Conservation (phyloP, 2,888 invertebrate species). For the Noctua janthe region DNA sequence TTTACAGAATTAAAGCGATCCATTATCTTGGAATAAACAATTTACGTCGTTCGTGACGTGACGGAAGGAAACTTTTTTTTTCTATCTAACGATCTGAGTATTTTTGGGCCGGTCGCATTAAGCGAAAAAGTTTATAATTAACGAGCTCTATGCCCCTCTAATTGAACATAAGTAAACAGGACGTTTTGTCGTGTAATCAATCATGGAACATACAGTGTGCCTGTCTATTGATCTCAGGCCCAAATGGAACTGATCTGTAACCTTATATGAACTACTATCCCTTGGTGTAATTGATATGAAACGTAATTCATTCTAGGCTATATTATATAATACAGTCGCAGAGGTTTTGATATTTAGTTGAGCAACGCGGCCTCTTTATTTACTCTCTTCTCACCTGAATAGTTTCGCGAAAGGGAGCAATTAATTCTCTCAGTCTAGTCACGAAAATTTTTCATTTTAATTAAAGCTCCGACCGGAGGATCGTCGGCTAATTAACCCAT, state of each 20-base stretch:
- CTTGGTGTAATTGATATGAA: constrained; percentile 26
- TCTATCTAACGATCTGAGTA: constrained; percentile 62
- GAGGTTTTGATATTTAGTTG: constrained; percentile 65
- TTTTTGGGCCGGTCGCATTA: constrained; percentile 64
- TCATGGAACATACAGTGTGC: constrained; percentile 52
- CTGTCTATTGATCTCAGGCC: constrained; percentile 36
- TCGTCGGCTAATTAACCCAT: constrained; percentile 90
- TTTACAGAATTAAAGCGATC: constrained; percentile 60
- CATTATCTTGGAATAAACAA: constrained; percentile 66
- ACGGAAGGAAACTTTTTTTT: constrained; percentile 62
- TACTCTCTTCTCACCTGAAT: constrained; percentile 86
- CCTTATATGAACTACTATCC: constrained; percentile 20
- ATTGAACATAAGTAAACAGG: constrained; percentile 68
- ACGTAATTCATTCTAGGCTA: constrained; percentile 15
- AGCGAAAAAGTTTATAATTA: constrained; percentile 74
- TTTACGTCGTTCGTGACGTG: constrained; percentile 56
- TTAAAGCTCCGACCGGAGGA: constrained; percentile 88
- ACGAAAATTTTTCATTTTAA: constrained; percentile 90
- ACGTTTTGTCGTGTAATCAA: constrained; percentile 64
- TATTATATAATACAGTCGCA: constrained; percentile 16
- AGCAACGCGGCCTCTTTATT: constrained; percentile 76
- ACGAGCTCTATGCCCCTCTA: constrained; percentile 67
- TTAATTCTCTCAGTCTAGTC: constrained; percentile 88
- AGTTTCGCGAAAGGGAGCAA: constrained; percentile 87
- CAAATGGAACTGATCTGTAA: constrained; percentile 49